phyloP scores from a whole-genome alignment of 2,888 invertebrate genomes.

The Mycalesis mineus region DNA sequence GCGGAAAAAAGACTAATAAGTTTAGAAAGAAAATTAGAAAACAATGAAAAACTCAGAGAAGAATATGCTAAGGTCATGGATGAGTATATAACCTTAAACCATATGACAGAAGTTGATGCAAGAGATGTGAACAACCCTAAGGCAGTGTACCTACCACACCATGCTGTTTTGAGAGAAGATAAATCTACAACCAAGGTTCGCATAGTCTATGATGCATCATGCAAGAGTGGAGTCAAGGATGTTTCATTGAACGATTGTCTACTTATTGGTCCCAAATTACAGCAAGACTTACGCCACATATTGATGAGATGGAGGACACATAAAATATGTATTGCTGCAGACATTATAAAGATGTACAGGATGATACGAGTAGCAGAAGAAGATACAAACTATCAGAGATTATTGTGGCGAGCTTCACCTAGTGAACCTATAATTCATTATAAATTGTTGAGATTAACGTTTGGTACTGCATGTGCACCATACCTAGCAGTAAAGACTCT shows the following conservation, averaged over 20 bases:
- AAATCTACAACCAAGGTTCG: conserved; percentile 22
- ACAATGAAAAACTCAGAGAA: too few relatives aligned
- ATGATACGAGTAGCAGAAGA: conserved; percentile 20
- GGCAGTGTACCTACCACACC: conserved; percentile 35
- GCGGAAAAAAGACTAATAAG: conserved; percentile 24
- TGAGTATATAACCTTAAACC: conserved; percentile 29
- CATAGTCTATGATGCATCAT: conserved; percentile 28
- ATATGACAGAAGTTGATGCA: conserved; percentile 18
- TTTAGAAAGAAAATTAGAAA: conserved; percentile 24
- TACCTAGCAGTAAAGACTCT: conserved; percentile 29
- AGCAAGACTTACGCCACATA: conserved; percentile 32
- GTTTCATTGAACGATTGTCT: conserved; percentile 30
- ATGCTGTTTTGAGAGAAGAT: conserved; percentile 32
- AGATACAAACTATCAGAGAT: conserved; percentile 23
- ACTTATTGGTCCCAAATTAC: conserved; percentile 32
- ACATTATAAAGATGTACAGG: conserved; percentile 38
- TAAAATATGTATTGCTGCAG: conserved; percentile 25
- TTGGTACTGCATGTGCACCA: conserved; percentile 27
- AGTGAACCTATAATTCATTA: background rate
- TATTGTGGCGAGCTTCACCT: background rate
- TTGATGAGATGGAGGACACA: conserved; percentile 31
- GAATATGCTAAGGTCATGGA: conserved; percentile 29
- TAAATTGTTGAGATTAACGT: conserved; percentile 75
- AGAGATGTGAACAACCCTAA: background rate
- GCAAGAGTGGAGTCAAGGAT: conserved; percentile 16